Evolutionary conservation across 2,888 invertebrate species (phyloP), one percentile per base, ranked within the genome.

Genomic region (Plebejus melissa): DNA sequence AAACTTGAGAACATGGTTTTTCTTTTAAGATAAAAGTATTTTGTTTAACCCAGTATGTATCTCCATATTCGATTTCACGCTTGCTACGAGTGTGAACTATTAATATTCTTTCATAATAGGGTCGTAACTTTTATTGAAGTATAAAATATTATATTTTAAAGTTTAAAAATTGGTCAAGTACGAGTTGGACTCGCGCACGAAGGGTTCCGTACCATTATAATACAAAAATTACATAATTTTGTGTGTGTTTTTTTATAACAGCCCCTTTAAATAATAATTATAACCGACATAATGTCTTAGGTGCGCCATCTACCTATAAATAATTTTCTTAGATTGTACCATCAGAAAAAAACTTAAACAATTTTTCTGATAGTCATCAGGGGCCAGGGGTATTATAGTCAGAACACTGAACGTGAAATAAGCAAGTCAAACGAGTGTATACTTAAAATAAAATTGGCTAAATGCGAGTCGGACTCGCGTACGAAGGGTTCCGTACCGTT

Each of bases 1-100:
- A 65, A 70, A 70, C 70, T 70, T 38, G 70, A 41, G 70, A 70
- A 70, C 70, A 70, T 9, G 70, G 70, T 70, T 70, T 70, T 70
- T 70, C 70, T 41, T 70, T 70, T 70, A 70, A 38, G 70, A 41
- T 41, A 41, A 70, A 70, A 70, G 70, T 70, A 65, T 32, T 65
- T 65, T 65, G 65, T 5, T 65, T 32, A 32, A 32, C 36, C 65
- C 32, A 65, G 4, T 65, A 65, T 65, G 4, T 65, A 65, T 65
- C 4, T 60, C 0, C 32, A 36, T 65, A 32, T 32, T 65, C 65
- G 32, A 65, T 65, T 65, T 65, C 32, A 65, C 65, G 13, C 16
- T 65, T 32, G 32, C 32, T 57, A 36, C 16, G 16, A n/a, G 32
- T 57, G 28, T 16, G 54, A 28, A 41, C 74, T 38, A 74, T 74